Evolutionary conservation across 2,888 invertebrate species (phyloP).

Genomic region (Plagiodera versicolora): DNA sequence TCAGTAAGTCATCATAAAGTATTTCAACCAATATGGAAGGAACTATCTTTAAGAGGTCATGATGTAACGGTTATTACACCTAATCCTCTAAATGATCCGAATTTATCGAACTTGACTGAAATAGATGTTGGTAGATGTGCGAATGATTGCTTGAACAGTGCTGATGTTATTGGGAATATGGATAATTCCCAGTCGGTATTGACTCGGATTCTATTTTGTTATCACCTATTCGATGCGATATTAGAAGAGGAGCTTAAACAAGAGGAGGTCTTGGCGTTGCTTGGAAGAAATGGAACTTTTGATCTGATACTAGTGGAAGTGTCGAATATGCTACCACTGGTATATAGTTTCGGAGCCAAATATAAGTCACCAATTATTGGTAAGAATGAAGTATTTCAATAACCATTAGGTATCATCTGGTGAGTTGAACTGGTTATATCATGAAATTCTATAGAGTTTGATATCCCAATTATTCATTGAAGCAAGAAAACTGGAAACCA

Average conservation of each 20-base stretch:
- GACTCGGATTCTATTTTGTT: too few relatives aligned
- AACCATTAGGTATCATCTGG: too few relatives aligned
- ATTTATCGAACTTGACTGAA: conserved; percentile 37
- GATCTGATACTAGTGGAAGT: not conserved
- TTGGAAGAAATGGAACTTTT: not conserved
- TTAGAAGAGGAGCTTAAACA: not conserved
- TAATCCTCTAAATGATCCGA: conserved; percentile 32
- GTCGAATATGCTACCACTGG: not conserved
- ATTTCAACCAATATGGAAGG: conserved; percentile 38
- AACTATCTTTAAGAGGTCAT: conserved; percentile 37
- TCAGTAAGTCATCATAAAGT: conserved; percentile 30
- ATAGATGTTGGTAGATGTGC: conserved; percentile 26
- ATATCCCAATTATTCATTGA: too few relatives aligned
- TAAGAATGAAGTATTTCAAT: conserved; percentile 22
- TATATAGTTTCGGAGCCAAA: conserved; percentile 11
- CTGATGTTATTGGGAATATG: not conserved
- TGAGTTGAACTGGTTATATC: too few relatives aligned
- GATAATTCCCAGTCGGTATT: too few relatives aligned
- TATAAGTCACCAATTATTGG: conserved; percentile 9
- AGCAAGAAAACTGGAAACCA: too few relatives aligned
- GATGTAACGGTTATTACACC: conserved; percentile 36
- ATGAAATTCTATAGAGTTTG: too few relatives aligned
- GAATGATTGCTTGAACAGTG: too few relatives aligned
- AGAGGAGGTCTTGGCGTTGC: not conserved
- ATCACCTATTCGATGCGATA: not conserved